Base-by-base conservation (phyloP, 2,797 vertebrate genomes). In the Ctenopoma kingsleyae region DNA sequence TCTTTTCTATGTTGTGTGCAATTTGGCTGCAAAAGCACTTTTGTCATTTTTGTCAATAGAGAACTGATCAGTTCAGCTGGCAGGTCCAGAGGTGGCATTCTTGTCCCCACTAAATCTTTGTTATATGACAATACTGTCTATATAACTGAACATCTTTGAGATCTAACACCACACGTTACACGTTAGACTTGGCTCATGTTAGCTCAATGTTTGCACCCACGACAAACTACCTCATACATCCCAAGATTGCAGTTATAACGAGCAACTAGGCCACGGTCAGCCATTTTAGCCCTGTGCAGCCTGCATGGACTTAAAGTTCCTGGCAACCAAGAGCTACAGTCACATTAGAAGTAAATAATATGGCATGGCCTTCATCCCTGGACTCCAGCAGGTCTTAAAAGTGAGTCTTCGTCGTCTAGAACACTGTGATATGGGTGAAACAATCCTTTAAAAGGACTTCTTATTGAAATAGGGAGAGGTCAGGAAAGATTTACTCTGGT, bases 391-490 rank as follows among this genome's bases (percentile, higher is more conserved):
- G 69, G 25, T 72, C 60, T 81, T 86, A 76, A 90, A 83, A 74
- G 48, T 52, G 44, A 68, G 57, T 62, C 49, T 27, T 72, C 36
- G 30, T 57, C 3, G 17, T 67, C 62, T 67, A 27, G 40, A 46
- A 59, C 30, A 56, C 53, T 1, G 46, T 46, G 66, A 78, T 68
- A 74, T 52, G 17, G 67, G 36, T 55, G 63, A 82, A 81, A 62
- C 44, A 63, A 78, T 69, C 61, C 55, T 87, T 87, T 89, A 70
- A 83, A 80, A 80, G 74, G 40, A 20, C 19, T 78, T 60, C 27
- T 69, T 38, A 17, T 49, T 65, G 63, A 22, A 68, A 53, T 15
- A n/a, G 46, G 44, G 58, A 58, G 74, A 63, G 51, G 53, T 62
- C 13, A 16, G 62, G 52, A 57, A 55, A 60, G 58, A 74, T 80